Evolutionary conservation across 2,797 vertebrate species (phyloP).

Genomic region (Malacoctenus gilli): DNA sequence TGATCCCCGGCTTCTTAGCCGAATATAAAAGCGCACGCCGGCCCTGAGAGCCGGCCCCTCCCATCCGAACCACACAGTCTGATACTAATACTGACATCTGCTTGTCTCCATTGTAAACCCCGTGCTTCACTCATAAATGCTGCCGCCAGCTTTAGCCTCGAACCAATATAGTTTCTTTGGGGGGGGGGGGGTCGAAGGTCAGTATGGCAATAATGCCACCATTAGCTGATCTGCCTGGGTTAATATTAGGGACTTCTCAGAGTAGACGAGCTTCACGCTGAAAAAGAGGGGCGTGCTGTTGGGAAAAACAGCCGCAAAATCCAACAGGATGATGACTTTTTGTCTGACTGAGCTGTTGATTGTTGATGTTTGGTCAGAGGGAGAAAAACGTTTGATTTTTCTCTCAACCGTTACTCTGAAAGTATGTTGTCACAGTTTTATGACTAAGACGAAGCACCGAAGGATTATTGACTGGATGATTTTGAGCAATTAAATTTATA

Average conservation of each 20-base stretch:
- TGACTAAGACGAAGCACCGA: no score
- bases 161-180: conserved; percentile 70
- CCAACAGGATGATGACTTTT: not conserved
- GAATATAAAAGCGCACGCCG: conserved; percentile 71
- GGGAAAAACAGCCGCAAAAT: not conserved
- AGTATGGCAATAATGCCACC: conserved; percentile 64
- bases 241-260: conserved; percentile 29
- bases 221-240: conserved; percentile 63
- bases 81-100: conserved; percentile 76
- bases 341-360: not conserved
- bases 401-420: no score
- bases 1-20: conserved; percentile 73
- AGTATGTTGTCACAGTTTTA: no score
- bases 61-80: conserved; percentile 46
- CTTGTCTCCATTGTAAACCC: conserved; percentile 76
- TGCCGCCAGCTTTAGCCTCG: conserved; percentile 68
- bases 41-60: conserved; percentile 49
- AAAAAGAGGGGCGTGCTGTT: not conserved
- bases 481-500: conserved; percentile 51
- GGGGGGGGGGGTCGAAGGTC: conserved; percentile 67
- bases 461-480: not conserved
- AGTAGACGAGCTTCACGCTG: conserved; percentile 7
- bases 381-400: not conserved
- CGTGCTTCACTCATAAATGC: conserved; percentile 71
- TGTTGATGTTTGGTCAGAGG: not conserved